phyloP scores from a whole-genome alignment of 2,797 vertebrate genomes.

The Neoniphon sammara region DNA sequence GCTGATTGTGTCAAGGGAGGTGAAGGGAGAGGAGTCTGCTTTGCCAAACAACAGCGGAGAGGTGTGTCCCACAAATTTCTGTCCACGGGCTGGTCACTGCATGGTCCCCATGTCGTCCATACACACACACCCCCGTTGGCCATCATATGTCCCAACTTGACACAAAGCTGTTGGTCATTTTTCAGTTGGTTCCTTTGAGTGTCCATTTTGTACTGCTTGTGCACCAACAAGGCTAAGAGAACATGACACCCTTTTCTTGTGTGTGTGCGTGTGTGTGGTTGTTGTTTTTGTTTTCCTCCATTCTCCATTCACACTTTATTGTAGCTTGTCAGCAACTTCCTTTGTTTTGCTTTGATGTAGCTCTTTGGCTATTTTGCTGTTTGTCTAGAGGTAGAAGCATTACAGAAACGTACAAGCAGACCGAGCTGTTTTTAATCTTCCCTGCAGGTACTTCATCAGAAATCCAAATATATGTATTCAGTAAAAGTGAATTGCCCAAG shows the following conservation, averaged over 20 bases:
- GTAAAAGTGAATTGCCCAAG: background rate
- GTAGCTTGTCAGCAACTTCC: slow-evolving; percentile 46
- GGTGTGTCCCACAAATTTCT: slow-evolving; percentile 89
- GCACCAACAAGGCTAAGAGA: slow-evolving; percentile 62
- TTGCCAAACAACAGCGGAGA: slow-evolving; percentile 92
- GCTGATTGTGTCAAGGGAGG: slow-evolving; percentile 96
- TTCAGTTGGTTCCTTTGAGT: slow-evolving; percentile 54
- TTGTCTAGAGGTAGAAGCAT: slow-evolving; percentile 28
- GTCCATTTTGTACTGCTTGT: slow-evolving; percentile 69
- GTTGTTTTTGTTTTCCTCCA: slow-evolving; percentile 19
- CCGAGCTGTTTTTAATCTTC: slow-evolving; percentile 7
- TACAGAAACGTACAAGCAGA: no score
- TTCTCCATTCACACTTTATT: slow-evolving; percentile 46
- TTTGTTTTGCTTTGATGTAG: slow-evolving; percentile 57
- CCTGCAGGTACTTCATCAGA: background rate
- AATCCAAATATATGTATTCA: slow-evolving; percentile 2
- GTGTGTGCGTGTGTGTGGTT: slow-evolving; percentile 54
- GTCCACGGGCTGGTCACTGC: slow-evolving; percentile 84
- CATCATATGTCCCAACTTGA: slow-evolving; percentile 71
- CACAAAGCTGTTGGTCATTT: slow-evolving; percentile 50
- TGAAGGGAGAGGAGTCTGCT: slow-evolving; percentile 93
- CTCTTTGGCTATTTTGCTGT: slow-evolving; percentile 22
- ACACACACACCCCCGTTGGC: slow-evolving; percentile 59
- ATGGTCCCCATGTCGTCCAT: slow-evolving; percentile 84
- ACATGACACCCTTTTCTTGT: slow-evolving; percentile 52